Evolutionary conservation across 2,113 vertebrate species (phyloP).

Genomic region (Zootoca vivipara): DNA sequence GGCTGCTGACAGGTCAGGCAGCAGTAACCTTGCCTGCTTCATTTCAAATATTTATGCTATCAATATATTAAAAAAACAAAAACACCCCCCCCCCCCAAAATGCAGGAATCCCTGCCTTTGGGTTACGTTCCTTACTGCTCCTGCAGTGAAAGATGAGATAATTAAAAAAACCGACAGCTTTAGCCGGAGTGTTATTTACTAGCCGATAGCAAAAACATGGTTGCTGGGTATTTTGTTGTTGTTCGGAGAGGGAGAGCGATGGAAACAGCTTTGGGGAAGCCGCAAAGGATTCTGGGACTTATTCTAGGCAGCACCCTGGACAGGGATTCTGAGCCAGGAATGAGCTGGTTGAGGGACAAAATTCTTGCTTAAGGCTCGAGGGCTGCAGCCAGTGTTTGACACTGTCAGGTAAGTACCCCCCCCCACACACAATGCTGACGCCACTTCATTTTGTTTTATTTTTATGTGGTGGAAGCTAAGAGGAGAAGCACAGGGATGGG

Average conservation of each 20-base stretch:
- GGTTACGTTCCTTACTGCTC: neutral
- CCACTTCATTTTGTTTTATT: too few species aligned
- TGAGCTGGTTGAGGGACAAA: too few species aligned
- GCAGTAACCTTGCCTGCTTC: neutral
- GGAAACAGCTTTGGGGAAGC: slow-evolving; percentile 28
- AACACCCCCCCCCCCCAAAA: too few species aligned
- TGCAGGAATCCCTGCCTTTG: neutral
- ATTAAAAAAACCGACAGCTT: slow-evolving; percentile 27
- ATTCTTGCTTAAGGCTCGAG: too few species aligned
- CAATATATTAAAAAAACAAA: neutral
- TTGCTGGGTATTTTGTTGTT: neutral
- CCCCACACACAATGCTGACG: too few species aligned
- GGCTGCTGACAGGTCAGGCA: neutral
- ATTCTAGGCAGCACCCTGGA: neutral
- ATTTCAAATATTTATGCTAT: neutral
- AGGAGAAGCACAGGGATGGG: too few species aligned
- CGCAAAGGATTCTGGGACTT: neutral
- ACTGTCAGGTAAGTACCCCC: too few species aligned
- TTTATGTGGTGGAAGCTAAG: too few species aligned
- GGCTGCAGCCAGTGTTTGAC: too few species aligned
- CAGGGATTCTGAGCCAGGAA: too few species aligned
- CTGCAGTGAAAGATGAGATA: slow-evolving; percentile 17
- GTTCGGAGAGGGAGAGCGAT: slow-evolving; percentile 22
- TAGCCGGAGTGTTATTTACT: slow-evolving; percentile 29
- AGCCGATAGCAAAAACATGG: neutral